These are phyloP conservation scores for Cynodonichthys magdalenae DNA, from an alignment of 2,797 vertebrate genomes.

Conservation along the genomic window DNA sequence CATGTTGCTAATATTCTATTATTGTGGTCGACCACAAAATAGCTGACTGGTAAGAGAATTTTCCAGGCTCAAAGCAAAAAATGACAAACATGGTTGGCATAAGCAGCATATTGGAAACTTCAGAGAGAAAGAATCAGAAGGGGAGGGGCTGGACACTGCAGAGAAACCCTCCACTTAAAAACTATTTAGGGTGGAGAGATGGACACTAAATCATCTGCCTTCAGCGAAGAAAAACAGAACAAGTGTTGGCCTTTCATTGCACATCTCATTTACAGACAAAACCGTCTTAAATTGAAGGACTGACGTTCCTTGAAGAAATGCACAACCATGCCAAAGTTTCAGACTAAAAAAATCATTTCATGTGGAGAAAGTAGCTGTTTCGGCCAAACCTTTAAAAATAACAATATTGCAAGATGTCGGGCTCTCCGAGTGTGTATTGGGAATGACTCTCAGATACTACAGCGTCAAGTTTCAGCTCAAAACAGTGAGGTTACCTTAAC, in stretches of 20 bases:
- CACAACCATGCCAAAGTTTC: no score
- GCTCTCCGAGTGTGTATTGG: no score
- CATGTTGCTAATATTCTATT: constrained; percentile 41
- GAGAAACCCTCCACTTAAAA: constrained; percentile 63
- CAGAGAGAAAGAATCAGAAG: constrained; percentile 43
- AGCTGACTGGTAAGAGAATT: constrained; percentile 41
- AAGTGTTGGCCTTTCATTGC: constrained; percentile 1
- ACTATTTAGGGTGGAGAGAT: constrained; percentile 48
- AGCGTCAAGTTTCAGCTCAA: no score
- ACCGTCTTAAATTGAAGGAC: no score
- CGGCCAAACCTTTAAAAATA: no score
- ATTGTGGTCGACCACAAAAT: constrained; percentile 47
- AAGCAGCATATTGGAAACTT: constrained; percentile 43
- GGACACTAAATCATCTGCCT: constrained; percentile 59
- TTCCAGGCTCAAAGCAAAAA: constrained; percentile 44
- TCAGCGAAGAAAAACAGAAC: constrained; percentile 31
- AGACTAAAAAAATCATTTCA: no score
- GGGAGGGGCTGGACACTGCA: constrained; percentile 43
- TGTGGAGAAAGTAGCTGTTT: no score
- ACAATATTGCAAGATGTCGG: no score
- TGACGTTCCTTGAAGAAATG: no score
- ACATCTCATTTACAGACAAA: no score
- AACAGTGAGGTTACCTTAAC: no score
- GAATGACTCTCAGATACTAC: no score
- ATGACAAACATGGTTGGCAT: constrained; percentile 62